Evolutionary conservation across 2,113 vertebrate species (phyloP).

Genomic region (Etia nguti): DNA sequence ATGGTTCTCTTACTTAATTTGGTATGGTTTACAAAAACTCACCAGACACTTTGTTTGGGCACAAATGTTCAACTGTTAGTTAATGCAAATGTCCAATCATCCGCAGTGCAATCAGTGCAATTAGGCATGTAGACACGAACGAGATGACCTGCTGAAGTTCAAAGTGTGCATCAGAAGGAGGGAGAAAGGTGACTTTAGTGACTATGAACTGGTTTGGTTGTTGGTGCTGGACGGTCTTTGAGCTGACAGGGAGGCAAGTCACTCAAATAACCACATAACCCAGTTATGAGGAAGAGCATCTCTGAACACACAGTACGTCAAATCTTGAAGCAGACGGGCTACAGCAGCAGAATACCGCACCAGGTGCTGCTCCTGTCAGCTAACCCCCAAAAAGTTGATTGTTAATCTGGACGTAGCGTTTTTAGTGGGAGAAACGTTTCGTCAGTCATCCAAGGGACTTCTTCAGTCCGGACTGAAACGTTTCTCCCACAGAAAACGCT

Average conservation of each 20-base stretch:
- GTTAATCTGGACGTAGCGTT: background rate
- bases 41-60: background rate
- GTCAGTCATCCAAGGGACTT: background rate
- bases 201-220: background rate
- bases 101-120: background rate
- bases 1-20: background rate
- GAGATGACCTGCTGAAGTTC: background rate
- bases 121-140: background rate
- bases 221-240: background rate
- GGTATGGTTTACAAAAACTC: background rate
- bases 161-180: background rate
- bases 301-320: accelerated
- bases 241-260: background rate
- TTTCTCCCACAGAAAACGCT: background rate
- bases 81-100: background rate
- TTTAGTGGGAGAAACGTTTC: background rate
- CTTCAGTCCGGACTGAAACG: background rate
- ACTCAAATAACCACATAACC: background rate
- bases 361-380: background rate
- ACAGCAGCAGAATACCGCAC: background rate
- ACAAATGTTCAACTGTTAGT: background rate
- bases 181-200: background rate
- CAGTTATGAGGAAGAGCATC: background rate
- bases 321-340: background rate
- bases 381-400: background rate